A percentile compares a stretch with the other conserved stretches of the same genome.
Evolutionary conservation across 2,797 vertebrate genomes (phyloP).

Genomic region (Amphiprion clarkii): DNA sequence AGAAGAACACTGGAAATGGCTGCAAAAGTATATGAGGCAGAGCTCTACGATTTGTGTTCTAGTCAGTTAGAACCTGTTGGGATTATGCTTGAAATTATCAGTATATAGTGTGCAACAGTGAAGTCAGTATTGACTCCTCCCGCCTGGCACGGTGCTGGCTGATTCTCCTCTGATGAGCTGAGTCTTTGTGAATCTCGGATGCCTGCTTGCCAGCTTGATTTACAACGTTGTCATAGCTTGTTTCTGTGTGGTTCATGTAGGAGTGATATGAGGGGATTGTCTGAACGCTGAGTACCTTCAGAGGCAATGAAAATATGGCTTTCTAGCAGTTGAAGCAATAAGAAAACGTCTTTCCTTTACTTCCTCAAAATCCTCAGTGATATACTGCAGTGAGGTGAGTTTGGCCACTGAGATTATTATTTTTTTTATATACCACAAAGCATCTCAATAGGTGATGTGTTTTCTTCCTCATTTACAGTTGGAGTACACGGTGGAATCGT

Average conservation of each 20-base stretch:
- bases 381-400: neutral
- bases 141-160: neutral
- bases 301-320: neutral
- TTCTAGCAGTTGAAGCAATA: neutral
- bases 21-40: too few relatives aligned
- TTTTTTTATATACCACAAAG: too few relatives aligned
- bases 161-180: conserved; percentile 8
- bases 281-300: neutral
- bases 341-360: neutral
- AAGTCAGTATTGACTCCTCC: neutral
- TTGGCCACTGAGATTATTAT: neutral
- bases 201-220: conserved; percentile 1
- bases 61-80: neutral
- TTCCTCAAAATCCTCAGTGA: neutral
- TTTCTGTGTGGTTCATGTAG: neutral
- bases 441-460: too few relatives aligned
- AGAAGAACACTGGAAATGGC: neutral
- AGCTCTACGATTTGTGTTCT: neutral
- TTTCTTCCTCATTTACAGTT: too few relatives aligned
- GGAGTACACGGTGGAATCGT: too few relatives aligned
- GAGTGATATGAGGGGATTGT: neutral
- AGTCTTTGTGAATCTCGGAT: neutral
- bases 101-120: neutral
- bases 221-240: conserved; percentile 4
- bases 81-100: conserved; percentile 1